A percentile compares a stretch with the other conserved stretches of the same genome.
phyloP scores from a whole-genome alignment of 1,140 invertebrate species.

The Ostrea edulis region DNA sequence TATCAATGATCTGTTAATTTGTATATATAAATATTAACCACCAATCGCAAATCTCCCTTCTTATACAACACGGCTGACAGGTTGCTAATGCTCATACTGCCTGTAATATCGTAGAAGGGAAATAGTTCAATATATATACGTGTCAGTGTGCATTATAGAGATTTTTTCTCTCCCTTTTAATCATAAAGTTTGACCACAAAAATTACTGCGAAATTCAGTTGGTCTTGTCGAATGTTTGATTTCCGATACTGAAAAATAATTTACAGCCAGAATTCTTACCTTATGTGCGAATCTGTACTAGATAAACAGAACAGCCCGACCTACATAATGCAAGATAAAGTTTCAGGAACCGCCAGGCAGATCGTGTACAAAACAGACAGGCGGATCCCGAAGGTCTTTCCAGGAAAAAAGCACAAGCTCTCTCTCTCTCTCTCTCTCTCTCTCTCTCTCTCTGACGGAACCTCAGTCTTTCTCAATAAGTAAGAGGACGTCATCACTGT shows the following conservation, averaged over 20 bases:
- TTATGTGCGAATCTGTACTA: background rate
- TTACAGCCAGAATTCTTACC: background rate
- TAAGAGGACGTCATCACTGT: too few relatives aligned
- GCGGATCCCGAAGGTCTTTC: background rate
- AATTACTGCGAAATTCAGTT: background rate
- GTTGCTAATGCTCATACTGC: conserved; percentile 82
- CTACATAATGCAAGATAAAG: background rate
- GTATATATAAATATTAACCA: conserved; percentile 78
- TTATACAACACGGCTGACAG: conserved; percentile 90
- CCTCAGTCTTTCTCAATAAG: too few relatives aligned
- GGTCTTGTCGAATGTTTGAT: background rate
- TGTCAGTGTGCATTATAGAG: too few relatives aligned
- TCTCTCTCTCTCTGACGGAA: too few relatives aligned
- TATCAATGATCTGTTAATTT: background rate
- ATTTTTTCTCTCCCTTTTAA: too few relatives aligned
- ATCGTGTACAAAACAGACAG: background rate
- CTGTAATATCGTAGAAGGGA: background rate
- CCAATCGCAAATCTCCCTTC: conserved; percentile 88
- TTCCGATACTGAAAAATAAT: background rate
- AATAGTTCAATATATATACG: too few relatives aligned
- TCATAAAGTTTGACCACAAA: background rate
- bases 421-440: too few relatives aligned
- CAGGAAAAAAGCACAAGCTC: background rate
- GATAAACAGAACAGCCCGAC: background rate
- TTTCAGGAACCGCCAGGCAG: too few relatives aligned